Evolutionary conservation across 2,113 vertebrate genomes (phyloP).

Genomic region (Corythornis cristatus): DNA sequence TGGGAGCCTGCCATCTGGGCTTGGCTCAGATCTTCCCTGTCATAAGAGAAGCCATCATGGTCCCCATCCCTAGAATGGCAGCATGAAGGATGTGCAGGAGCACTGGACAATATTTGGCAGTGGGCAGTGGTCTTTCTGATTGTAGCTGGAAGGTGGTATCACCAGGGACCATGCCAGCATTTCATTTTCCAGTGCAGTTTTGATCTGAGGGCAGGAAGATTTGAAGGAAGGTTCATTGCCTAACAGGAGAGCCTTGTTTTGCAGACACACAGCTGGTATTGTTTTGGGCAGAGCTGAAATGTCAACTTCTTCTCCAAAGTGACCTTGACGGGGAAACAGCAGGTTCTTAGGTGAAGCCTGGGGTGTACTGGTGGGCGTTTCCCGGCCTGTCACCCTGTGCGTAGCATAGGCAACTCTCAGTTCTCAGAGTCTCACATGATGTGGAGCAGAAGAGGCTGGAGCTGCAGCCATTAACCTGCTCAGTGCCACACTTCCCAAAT

Average conservation of each 20-base stretch:
- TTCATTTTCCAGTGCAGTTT: neutral
- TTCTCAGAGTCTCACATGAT: neutral
- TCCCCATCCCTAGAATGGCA: neutral
- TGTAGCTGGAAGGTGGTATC: neutral
- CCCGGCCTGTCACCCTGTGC: neutral
- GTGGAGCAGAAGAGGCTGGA: neutral
- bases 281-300: neutral
- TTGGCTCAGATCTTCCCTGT: neutral
- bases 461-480: accelerated
- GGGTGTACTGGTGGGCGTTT: neutral
- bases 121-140: neutral
- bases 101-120: neutral
- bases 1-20: neutral
- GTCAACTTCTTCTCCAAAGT: neutral
- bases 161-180: neutral
- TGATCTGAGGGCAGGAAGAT: neutral
- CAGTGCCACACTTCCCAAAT: neutral
- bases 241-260: constrained; percentile 25
- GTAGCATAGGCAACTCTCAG: neutral
- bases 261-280: neutral
- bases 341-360: neutral
- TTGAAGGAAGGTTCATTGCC: neutral
- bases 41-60: neutral
- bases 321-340: neutral
- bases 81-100: neutral